Evolutionary conservation across 2,888 invertebrate species (phyloP), one percentile per base, ranked within the genome.

Genomic region (Blastobasis lacticolella): DNA sequence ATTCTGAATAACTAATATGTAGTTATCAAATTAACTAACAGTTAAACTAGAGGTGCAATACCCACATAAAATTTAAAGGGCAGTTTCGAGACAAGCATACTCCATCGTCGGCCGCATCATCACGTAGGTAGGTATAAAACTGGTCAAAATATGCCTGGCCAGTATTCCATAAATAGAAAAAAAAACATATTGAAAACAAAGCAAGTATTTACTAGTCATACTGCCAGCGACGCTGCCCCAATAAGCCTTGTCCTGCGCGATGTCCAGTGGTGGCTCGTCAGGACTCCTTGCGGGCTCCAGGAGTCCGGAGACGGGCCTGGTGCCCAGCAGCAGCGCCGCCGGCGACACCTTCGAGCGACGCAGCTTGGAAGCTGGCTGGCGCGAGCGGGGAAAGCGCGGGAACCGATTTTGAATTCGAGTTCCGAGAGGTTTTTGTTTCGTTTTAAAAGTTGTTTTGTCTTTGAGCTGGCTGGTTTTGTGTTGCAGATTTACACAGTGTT

Each of bases 291-390:
- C 81, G 6, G 84, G 87, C 61, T 88, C 88, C 61, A 88, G 77
- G 62, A 89, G 76, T 50, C 89, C 89, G 38, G 88, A 89, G 57
- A 89, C 83, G 45, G 89, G 84, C 63, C 90, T 81, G 53, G 90
- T 89, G 62, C 90, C 90, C 66, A 90, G 89, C 78, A 90, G 88
- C 86, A 90, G 57, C 46, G 88, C 86, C 73, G 86, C 90, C 73
- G 90, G 84, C 57, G 88, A 80, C 57, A 83, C 84, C 70, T 81
- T 75, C 64, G 87, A 82, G 50, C 88, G 85, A 73, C 86, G 83
- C 88, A 84, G 83, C 67, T 85, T 85, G 84, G 73, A 36, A 43
- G 40, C 10, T 43, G n/a, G 23, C 23, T 23, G 23, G 23, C 10
- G 42, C 8, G 6, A 37, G 38, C 58, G 6, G 46, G 10, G 43